Conservation (phyloP, 2,113 vertebrate genomes). For the Epinephelus fuscoguttatus region DNA sequence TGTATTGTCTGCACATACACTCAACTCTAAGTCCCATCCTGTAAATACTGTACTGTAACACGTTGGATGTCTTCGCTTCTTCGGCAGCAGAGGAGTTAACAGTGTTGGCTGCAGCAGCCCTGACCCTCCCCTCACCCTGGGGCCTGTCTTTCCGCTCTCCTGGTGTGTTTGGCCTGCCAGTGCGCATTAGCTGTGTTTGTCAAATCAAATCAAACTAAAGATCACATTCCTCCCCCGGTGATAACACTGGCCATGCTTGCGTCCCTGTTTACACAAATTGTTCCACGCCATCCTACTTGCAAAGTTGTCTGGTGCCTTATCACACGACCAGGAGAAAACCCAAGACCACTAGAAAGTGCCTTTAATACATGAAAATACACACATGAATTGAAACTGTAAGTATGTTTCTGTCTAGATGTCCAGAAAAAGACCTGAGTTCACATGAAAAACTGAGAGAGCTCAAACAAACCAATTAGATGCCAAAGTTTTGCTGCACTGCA, state of each 20-base stretch:
- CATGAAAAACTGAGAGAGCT: conserved; percentile 23
- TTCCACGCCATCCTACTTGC: background rate
- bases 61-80: background rate
- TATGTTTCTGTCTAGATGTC: background rate
- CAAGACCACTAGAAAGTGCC: background rate
- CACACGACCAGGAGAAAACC: conserved; percentile 1
- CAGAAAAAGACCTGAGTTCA: background rate
- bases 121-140: conserved; percentile 59
- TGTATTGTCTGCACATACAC: background rate
- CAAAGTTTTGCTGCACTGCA: conserved; percentile 37
- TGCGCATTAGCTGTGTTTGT: conserved; percentile 69
- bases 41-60: conserved; percentile 1
- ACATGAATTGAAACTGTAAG: background rate
- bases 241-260: conserved; percentile 40
- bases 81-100: conserved; percentile 67
- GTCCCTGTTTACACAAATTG: conserved; percentile 29
- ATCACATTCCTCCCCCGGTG: conserved; percentile 57
- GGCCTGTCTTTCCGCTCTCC: conserved; percentile 69
- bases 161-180: conserved; percentile 67
- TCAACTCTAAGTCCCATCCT: conserved; percentile 15
- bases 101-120: conserved; percentile 39
- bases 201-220: conserved; percentile 76
- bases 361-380: background rate
- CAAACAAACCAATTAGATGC: conserved; percentile 16
- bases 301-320: conserved; percentile 27